Evolutionary conservation across 2,888 invertebrate genomes (phyloP).

Genomic region (Mythimna ferrago): DNA sequence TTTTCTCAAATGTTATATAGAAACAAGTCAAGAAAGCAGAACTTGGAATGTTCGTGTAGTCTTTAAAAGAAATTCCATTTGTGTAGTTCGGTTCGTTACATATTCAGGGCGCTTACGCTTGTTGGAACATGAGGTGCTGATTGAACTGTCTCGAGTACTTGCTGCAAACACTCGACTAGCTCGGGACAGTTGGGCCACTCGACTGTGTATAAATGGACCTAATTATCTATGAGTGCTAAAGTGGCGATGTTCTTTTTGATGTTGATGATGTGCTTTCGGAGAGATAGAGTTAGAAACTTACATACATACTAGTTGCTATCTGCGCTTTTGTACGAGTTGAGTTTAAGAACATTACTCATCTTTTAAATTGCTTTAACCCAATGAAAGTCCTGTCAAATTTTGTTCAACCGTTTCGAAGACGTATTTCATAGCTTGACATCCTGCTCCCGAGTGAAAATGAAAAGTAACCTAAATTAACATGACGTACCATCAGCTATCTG

Average conservation of each 20-base stretch:
- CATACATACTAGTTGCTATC: too few relatives aligned
- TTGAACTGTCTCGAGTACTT: conserved; percentile 69
- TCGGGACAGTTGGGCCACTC: conserved; percentile 39
- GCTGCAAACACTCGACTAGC: conserved; percentile 59
- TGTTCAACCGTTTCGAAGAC: too few relatives aligned
- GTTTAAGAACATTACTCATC: too few relatives aligned
- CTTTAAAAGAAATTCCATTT: conserved; percentile 65
- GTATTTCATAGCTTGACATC: too few relatives aligned
- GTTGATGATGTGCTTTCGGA: not conserved
- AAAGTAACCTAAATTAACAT: too few relatives aligned
- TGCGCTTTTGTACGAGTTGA: too few relatives aligned
- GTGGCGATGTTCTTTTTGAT: conserved; percentile 15
- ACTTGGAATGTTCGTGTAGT: conserved; percentile 36
- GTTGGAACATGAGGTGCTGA: conserved; percentile 68
- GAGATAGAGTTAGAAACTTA: too few relatives aligned
- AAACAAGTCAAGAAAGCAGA: conserved; percentile 37
- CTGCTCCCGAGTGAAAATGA: too few relatives aligned
- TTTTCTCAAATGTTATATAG: conserved; percentile 36
- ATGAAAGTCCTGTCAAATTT: too few relatives aligned
- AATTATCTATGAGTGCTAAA: conserved; percentile 45
- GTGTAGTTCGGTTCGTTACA: conserved; percentile 70
- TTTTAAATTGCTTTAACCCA: too few relatives aligned
- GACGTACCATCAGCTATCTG: too few relatives aligned
- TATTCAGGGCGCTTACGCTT: conserved; percentile 67
- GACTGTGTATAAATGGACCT: conserved; percentile 49